Evolutionary conservation across 1,140 invertebrate genomes (phyloP).

Genomic region (Linepithema humile): DNA sequence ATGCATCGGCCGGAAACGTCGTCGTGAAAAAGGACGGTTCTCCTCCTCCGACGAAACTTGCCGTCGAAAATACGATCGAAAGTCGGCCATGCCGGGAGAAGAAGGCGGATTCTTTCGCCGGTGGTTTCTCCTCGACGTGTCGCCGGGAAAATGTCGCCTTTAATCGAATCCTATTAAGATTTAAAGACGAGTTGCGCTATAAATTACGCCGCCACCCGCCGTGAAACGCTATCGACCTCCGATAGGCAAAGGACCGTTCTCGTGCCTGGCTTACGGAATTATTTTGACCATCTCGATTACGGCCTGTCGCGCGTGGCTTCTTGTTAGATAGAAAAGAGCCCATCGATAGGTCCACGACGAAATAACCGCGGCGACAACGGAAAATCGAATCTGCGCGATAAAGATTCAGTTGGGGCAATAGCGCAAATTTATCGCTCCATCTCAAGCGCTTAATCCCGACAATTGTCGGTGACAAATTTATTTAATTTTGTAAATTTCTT

Average conservation of each 20-base stretch:
- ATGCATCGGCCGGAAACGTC: slow-evolving; percentile 47
- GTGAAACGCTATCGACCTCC: slow-evolving; percentile 72
- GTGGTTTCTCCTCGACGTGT: slow-evolving; percentile 63
- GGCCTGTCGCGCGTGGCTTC: slow-evolving; percentile 62
- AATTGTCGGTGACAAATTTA: not conserved
- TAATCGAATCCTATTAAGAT: slow-evolving; percentile 81
- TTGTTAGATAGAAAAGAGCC: slow-evolving; percentile 46
- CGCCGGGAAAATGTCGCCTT: slow-evolving; percentile 76
- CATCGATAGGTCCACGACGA: too few species aligned
- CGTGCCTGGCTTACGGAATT: slow-evolving; percentile 75
- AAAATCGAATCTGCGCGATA: slow-evolving; percentile 51
- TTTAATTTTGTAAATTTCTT: not conserved
- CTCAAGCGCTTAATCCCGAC: not conserved
- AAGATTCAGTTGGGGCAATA: not conserved
- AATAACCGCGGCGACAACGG: slow-evolving; percentile 60
- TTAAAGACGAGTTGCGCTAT: slow-evolving; percentile 77
- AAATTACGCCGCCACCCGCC: slow-evolving; percentile 76
- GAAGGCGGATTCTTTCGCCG: slow-evolving; percentile 51
- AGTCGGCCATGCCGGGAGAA: slow-evolving; percentile 33
- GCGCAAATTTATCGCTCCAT: slow-evolving; percentile 8
- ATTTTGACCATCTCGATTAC: slow-evolving; percentile 71
- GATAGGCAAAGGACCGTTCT: slow-evolving; percentile 77
- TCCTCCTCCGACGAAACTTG: slow-evolving; percentile 52
- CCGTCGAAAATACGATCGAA: slow-evolving; percentile 67
- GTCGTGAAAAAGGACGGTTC: slow-evolving; percentile 46